A percentile compares a stretch with the other conserved stretches of the same genome.
Evolutionary conservation across 2,113 vertebrate genomes (phyloP).

Genomic region (Cyphomyrus plagiostoma): DNA sequence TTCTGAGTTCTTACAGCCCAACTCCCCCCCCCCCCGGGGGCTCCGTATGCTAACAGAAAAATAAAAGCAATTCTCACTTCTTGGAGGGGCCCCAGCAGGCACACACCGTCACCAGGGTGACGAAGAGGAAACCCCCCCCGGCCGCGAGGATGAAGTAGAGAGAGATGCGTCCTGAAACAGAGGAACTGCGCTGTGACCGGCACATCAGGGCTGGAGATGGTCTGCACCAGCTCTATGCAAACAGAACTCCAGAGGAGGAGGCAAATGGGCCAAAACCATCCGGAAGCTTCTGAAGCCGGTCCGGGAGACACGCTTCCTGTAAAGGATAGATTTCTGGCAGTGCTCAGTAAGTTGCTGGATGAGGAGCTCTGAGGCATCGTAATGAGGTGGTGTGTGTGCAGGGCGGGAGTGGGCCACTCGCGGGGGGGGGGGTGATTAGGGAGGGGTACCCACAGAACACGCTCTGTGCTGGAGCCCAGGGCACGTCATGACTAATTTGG

Average conservation of each 20-base stretch:
- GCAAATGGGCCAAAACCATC: neutral
- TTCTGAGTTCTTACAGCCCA: neutral
- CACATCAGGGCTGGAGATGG: neutral
- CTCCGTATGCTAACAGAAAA: neutral
- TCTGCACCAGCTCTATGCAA: neutral
- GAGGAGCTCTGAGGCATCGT: neutral
- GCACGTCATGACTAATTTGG: neutral
- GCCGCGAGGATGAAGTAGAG: conserved; percentile 75
- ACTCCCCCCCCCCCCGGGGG: neutral
- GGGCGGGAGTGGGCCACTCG: neutral
- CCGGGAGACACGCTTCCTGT: neutral
- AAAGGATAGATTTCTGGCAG: neutral
- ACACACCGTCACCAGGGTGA: conserved; percentile 74
- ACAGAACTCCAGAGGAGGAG: neutral
- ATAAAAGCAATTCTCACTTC: conserved; percentile 50
- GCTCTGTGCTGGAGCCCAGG: neutral
- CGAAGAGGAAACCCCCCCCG: conserved; percentile 69
- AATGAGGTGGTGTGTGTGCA: neutral
- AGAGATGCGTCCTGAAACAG: conserved; percentile 63
- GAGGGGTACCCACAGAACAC: neutral
- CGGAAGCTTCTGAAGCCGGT: neutral
- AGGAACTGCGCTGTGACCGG: neutral
- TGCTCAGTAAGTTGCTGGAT: neutral
- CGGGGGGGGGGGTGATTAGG: neutral
- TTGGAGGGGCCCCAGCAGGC: conserved; percentile 77